Percentiles rank a stretch among this genome's conserved stretches.
Conservation (phyloP, 1,140 invertebrate species). For the Drosophila neocordata region DNA sequence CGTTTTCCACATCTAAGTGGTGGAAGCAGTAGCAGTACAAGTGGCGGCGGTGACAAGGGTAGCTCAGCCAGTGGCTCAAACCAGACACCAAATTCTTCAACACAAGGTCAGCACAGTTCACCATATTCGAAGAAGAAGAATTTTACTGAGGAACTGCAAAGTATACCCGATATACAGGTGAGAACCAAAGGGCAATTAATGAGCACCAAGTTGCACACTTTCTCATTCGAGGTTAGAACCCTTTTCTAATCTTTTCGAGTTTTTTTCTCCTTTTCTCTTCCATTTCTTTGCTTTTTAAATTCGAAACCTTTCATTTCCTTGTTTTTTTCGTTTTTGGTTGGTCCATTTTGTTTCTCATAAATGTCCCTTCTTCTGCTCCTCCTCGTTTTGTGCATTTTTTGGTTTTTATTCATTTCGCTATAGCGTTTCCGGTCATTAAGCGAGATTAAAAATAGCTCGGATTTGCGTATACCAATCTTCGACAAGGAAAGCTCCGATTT, state of each 20-base stretch:
- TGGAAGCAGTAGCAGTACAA: slow-evolving; percentile 39
- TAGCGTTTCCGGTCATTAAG: slow-evolving; percentile 84
- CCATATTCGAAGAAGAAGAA: slow-evolving; percentile 86
- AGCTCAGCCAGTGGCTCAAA: slow-evolving; percentile 31
- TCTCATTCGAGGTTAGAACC: background rate
- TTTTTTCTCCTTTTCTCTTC: slow-evolving; percentile 49
- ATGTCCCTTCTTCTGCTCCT: background rate
- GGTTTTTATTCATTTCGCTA: slow-evolving; percentile 18
- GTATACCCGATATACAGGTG: slow-evolving; percentile 95
- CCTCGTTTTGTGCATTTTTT: slow-evolving; percentile 66
- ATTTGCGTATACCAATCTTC: slow-evolving; percentile 86
- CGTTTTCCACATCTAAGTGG: slow-evolving; percentile 86
- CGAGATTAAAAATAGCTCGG: slow-evolving; percentile 77
- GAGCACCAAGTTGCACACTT: background rate
- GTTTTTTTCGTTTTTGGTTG: slow-evolving; percentile 59
- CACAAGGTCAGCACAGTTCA: slow-evolving; percentile 52
- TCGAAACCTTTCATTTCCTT: slow-evolving; percentile 49
- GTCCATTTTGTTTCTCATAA: slow-evolving; percentile 31
- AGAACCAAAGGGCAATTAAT: slow-evolving; percentile 20
- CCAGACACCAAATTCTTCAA: slow-evolving; percentile 34
- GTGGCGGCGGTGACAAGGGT: slow-evolving; percentile 43
- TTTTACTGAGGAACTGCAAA: slow-evolving; percentile 94
- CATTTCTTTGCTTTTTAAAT: slow-evolving; percentile 14
- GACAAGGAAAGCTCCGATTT: slow-evolving; percentile 89
- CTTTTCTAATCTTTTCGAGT: slow-evolving; percentile 51